Conservation (phyloP, 2,888 invertebrate genomes). For the Stramonita haemastoma region DNA sequence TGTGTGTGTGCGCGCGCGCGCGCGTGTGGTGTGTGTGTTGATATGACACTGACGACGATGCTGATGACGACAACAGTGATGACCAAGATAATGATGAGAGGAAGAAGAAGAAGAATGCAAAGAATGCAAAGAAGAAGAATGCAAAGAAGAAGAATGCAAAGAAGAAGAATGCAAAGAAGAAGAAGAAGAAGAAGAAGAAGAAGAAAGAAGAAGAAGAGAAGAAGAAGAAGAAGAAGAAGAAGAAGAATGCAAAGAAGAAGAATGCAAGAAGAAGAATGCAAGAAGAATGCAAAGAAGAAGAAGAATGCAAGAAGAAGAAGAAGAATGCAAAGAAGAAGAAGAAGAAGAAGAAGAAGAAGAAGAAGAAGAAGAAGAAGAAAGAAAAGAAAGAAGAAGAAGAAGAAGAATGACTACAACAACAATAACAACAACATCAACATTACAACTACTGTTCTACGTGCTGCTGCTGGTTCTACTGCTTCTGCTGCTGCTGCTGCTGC, state of each 20-base stretch:
- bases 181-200: neutral
- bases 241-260: neutral
- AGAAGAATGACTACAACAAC: neutral
- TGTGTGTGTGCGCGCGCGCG: too few relatives aligned
- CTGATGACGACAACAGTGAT: neutral
- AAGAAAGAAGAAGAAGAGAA: neutral
- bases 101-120: neutral
- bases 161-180: too few relatives aligned
- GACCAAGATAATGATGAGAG: neutral
- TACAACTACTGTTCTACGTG: neutral
- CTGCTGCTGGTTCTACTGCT: too few relatives aligned
- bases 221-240: too few relatives aligned
- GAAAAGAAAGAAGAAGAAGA: too few relatives aligned
- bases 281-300: neutral
- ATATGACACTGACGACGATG: too few relatives aligned
- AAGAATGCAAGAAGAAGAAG: neutral
- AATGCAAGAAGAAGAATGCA: too few relatives aligned
- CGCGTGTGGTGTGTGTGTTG: too few relatives aligned
- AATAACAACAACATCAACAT: neutral
- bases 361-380: neutral
- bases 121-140: neutral
- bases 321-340: neutral
- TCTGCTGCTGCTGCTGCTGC: too few relatives aligned
- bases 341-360: neutral
- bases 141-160: too few relatives aligned